Conservation (phyloP, 2,113 vertebrate genomes). For the Melozone crissalis region DNA sequence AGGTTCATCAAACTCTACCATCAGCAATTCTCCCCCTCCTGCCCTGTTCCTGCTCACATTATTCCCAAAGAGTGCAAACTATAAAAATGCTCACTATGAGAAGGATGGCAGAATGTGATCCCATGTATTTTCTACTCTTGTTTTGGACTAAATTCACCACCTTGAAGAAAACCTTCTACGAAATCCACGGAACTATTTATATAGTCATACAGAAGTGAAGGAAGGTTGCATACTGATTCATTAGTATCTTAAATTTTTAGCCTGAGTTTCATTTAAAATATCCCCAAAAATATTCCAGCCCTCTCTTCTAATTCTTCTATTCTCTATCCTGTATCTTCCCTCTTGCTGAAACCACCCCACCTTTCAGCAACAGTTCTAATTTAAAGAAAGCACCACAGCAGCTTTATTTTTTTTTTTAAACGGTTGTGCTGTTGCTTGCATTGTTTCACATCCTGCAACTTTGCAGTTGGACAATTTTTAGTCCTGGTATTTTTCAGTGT, state of each 20-base stretch:
- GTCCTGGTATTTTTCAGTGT: not conserved
- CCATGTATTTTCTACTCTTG: not conserved
- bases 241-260: not conserved
- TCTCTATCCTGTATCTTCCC: not conserved
- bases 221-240: not conserved
- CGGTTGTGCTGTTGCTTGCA: not conserved
- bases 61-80: not conserved
- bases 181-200: not conserved
- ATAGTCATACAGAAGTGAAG: not conserved
- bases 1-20: not conserved
- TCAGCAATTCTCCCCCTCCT: not conserved
- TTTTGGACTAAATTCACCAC: not conserved
- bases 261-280: not conserved
- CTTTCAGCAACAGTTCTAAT: not conserved
- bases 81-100: not conserved
- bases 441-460: not conserved
- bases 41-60: not conserved
- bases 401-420: not conserved
- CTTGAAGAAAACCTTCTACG: not conserved
- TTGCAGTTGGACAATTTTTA: not conserved
- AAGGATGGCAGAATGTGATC: not conserved
- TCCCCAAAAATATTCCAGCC: not conserved
- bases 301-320: not conserved
- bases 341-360: not conserved
- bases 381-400: not conserved